Base-by-base conservation (phyloP, 2,888 invertebrate species). In the Caenorhabditis sulstoni region DNA sequence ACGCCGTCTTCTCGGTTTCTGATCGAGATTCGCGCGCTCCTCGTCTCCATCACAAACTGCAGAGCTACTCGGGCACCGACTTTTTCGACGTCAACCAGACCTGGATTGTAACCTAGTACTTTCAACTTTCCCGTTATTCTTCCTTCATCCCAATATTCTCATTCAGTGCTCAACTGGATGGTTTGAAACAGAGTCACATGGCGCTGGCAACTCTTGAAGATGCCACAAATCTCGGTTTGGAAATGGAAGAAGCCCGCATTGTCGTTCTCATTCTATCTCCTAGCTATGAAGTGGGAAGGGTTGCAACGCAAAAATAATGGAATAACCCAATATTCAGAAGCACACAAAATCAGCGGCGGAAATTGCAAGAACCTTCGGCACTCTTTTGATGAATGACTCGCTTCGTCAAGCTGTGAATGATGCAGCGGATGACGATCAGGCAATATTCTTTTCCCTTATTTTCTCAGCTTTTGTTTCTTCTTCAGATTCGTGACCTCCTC, bases 291-390 rank as follows among this genome's bases (percentile, higher is more conserved):
- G 79, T 47, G 20, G 44, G 47, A 41, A 11, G 11, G 37, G 11
- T 14, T 23, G 14, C 22, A 23, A 57, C 12, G 23, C 8, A 3
- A 39, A 44, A 37, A 41, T 5, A 29, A 7, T 3, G 29, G 12
- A 41, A n/a, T n/a, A n/a, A n/a, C n/a, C n/a, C n/a, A n/a, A n/a
- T n/a, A n/a, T 59, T 64, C 80, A 92, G 91, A 92, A 92, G 90
- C 90, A 89, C 55, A 91, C 92, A 3, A 92, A 92, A 81, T 91
- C 89, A 16, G 90, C 91, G 0, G 74, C 91, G 62, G 92, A 92
- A 84, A 91, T 91, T 3, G 91, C 91, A 1, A 87, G 91, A 41
- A 91, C 92, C 3, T 92, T 92, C 85, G 89, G 90, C 1, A 91
- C 92, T 0, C 79, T 92, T 16, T 90, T 92, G 53, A 84, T 91